Conservation (phyloP, 2,113 vertebrate genomes). For the Leucoraja erinaceus region DNA sequence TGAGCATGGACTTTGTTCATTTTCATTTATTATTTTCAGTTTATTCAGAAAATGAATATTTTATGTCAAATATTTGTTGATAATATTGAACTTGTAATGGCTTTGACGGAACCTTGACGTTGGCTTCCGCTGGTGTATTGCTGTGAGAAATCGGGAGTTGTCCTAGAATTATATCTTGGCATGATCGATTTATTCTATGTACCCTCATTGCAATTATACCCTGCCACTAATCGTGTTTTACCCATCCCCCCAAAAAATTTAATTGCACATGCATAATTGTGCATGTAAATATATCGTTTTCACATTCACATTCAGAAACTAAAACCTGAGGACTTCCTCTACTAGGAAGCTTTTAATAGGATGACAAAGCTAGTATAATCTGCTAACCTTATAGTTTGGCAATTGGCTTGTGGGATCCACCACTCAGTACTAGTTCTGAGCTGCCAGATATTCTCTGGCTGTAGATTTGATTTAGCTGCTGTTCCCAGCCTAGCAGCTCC, state of each 20-base stretch:
- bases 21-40: not conserved
- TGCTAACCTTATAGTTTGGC: too few species aligned
- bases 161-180: not conserved
- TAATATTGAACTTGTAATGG: not conserved
- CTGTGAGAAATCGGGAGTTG: not conserved
- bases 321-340: too few species aligned
- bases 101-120: not conserved
- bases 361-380: too few species aligned
- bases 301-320: not conserved
- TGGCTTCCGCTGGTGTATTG: not conserved
- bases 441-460: too few species aligned
- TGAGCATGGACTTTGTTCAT: slow-evolving; percentile 10
- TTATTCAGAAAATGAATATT: not conserved
- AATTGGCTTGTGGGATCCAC: too few species aligned
- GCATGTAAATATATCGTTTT: not conserved
- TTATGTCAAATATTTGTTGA: not conserved
- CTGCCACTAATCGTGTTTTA: not conserved
- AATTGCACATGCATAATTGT: not conserved
- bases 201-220: not conserved
- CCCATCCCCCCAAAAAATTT: too few species aligned
- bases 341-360: too few species aligned
- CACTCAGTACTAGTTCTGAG: too few species aligned
- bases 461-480: too few species aligned
- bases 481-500: too few species aligned
- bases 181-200: not conserved